Percentiles rank a stretch among this genome's conserved stretches.
Evolutionary conservation across 2,113 vertebrate species (phyloP).

Genomic region (rat (Rattus norvegicus)): DNA sequence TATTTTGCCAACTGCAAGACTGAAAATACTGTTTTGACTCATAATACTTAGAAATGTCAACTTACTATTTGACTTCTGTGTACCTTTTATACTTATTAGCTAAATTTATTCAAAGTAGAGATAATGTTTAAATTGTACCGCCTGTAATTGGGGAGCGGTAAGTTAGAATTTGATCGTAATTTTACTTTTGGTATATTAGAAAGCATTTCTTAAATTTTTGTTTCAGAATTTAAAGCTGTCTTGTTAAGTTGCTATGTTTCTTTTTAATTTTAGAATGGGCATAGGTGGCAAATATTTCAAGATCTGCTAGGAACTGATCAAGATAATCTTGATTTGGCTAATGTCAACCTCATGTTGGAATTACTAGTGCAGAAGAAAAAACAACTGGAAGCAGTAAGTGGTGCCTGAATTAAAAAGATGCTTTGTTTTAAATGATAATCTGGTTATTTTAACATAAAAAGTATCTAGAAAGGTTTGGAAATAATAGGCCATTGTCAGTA

Average conservation of each 20-base stretch:
- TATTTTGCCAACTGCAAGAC: background rate
- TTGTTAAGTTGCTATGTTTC: conserved; percentile 43
- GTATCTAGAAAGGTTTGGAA: conserved; percentile 35
- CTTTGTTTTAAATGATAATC: background rate
- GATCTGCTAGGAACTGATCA: conserved; percentile 96
- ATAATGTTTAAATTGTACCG: conserved; percentile 33
- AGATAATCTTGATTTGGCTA: conserved; percentile 97
- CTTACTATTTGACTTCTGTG: conserved; percentile 29
- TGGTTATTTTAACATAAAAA: conserved; percentile 28
- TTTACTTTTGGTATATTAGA: conserved; percentile 46
- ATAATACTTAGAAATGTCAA: background rate
- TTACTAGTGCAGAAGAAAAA: conserved; percentile 98
- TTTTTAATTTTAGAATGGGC: conserved; percentile 91
- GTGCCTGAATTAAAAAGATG: background rate
- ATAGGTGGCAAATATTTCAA: conserved; percentile 98
- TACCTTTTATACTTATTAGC: background rate
- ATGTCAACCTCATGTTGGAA: conserved; percentile 98
- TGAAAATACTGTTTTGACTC: conserved; percentile 32
- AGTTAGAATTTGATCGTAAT: background rate
- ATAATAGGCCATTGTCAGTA: background rate
- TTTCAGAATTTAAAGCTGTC: background rate
- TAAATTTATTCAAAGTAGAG: conserved; percentile 27
- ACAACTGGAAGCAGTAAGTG: conserved; percentile 96
- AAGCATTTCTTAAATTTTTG: conserved; percentile 46
- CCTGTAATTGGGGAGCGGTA: background rate